These are phyloP conservation scores for Sphaerophoria taeniata DNA, from an alignment of 2,888 invertebrate genomes.

Conservation along the genomic window DNA sequence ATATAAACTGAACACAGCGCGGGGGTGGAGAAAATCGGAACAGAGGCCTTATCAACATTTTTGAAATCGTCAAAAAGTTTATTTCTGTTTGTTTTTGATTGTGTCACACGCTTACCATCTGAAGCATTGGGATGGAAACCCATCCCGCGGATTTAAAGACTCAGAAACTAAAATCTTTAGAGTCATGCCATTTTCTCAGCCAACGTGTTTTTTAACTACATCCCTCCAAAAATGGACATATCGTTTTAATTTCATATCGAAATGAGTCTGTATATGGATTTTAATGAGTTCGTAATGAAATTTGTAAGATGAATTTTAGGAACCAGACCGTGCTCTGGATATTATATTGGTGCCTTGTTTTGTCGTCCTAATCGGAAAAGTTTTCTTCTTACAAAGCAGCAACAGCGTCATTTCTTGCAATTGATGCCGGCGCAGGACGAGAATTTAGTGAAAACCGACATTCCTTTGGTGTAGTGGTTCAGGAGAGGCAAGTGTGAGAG, in stretches of 20 bases:
- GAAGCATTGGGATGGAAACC: neutral
- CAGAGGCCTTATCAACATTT: conserved; percentile 35
- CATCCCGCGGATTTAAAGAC: conserved; percentile 2
- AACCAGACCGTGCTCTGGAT: conserved; percentile 82
- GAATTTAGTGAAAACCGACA: conserved; percentile 83
- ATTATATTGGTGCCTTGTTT: conserved; percentile 40
- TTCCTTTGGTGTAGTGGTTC: conserved; percentile 83
- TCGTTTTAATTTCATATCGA: conserved; percentile 51
- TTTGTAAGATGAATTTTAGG: conserved; percentile 77
- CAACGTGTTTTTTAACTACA: conserved; percentile 60
- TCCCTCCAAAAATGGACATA: conserved; percentile 29
- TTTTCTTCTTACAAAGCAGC: conserved; percentile 11
- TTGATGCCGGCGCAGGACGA: neutral
- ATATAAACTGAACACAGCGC: conserved; percentile 82
- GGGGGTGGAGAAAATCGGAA: conserved; percentile 76
- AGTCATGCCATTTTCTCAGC: conserved; percentile 34
- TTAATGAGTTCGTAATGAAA: conserved; percentile 36
- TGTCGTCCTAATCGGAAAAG: neutral
- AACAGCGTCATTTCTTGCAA: conserved; percentile 16
- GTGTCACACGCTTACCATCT: neutral
- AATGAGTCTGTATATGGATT: conserved; percentile 64
- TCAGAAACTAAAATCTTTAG: conserved; percentile 21
- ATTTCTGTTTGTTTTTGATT: neutral
- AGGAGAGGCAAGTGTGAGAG: conserved; percentile 81
- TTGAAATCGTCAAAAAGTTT: conserved; percentile 15